phyloP scores from a whole-genome alignment of 2,113 vertebrate genomes.

The Perca flavescens region DNA sequence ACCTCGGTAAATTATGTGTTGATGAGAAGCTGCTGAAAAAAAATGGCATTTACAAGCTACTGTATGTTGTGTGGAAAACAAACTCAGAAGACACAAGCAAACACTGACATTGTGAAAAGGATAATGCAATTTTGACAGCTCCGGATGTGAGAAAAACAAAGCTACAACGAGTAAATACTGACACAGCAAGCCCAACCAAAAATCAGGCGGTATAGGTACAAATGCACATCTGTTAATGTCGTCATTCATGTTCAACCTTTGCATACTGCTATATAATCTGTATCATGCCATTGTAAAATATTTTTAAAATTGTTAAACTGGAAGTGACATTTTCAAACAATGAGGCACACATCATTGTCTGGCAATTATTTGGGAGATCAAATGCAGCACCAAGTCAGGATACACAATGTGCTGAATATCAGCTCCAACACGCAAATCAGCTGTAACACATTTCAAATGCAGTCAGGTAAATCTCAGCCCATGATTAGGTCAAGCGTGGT shows the following conservation, averaged over 20 bases:
- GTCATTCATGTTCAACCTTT: neutral
- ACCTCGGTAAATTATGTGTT: neutral
- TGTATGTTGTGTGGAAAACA: constrained; percentile 1
- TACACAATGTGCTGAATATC: constrained; percentile 18
- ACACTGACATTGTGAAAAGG: neutral
- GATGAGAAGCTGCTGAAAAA: constrained; percentile 3
- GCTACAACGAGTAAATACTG: neutral
- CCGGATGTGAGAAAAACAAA: neutral
- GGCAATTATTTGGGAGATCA: neutral
- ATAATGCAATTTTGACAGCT: neutral
- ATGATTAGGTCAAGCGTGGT: constrained; percentile 79
- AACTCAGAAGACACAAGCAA: neutral
- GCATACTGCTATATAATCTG: neutral
- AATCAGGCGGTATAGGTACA: neutral
- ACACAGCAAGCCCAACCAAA: neutral
- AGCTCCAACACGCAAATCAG: constrained; percentile 59
- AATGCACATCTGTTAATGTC: neutral
- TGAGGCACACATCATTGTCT: neutral
- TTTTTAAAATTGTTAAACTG: neutral
- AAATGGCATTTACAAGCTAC: neutral
- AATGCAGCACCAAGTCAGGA: neutral
- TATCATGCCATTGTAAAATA: neutral
- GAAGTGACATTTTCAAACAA: neutral
- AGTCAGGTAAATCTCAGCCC: constrained; percentile 77
- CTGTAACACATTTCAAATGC: constrained; percentile 63